Evolutionary conservation across 2,113 vertebrate species (phyloP).

Genomic region (Trogon melanurus): DNA sequence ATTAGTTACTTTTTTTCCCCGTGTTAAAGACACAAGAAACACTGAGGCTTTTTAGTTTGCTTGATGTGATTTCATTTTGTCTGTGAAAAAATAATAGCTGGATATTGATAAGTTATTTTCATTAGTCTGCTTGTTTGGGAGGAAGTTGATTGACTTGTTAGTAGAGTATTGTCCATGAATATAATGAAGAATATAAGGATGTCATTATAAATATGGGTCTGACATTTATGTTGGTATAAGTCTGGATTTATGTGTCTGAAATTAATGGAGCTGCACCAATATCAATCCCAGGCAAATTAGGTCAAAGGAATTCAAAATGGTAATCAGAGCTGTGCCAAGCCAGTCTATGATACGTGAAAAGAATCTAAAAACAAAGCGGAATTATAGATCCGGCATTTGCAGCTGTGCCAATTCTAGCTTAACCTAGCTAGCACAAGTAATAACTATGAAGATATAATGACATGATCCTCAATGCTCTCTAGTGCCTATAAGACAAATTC

Average conservation of each 20-base stretch:
- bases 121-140: not conserved
- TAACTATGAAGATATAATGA: not conserved
- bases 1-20: not conserved
- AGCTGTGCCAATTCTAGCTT: not conserved
- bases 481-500: not conserved
- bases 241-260: constrained; percentile 7
- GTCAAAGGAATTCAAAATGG: not conserved
- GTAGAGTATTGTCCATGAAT: not conserved
- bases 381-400: not conserved
- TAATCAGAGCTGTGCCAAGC: not conserved
- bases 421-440: not conserved
- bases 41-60: not conserved
- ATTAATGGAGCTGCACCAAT: not conserved
- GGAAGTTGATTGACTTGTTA: constrained; percentile 17
- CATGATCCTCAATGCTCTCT: not conserved
- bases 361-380: not conserved
- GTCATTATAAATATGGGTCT: not conserved
- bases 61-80: not conserved
- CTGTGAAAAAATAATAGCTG: not conserved
- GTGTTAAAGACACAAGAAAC: not conserved
- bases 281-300: not conserved
- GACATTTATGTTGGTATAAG: not conserved
- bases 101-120: constrained; percentile 4
- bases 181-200: not conserved
- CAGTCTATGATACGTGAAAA: not conserved